Conservation (phyloP, 2,113 vertebrate genomes). For the Lathamus discolor region DNA sequence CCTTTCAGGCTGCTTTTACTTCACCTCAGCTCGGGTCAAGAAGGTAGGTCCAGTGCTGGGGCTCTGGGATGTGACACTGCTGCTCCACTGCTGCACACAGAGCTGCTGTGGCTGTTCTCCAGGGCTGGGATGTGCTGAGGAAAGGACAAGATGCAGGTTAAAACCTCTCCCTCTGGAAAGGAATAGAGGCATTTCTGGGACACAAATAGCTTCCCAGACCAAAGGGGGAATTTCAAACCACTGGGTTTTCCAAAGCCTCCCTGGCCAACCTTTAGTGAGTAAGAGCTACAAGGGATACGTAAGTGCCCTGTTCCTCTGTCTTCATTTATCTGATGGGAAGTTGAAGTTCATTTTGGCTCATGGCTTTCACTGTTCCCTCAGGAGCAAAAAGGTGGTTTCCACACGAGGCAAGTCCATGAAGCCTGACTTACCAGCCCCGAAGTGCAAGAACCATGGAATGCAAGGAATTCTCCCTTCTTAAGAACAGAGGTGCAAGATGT, state of each 20-base stretch:
- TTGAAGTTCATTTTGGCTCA: not conserved
- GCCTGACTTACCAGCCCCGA: not conserved
- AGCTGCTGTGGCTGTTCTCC: not conserved
- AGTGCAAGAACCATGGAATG: not conserved
- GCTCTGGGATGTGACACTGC: not conserved
- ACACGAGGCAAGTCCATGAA: not conserved
- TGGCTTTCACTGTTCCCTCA: not conserved
- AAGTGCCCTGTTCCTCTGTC: not conserved
- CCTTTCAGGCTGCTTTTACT: not conserved
- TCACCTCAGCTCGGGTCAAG: not conserved
- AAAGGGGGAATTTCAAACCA: not conserved
- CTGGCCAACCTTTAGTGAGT: not conserved
- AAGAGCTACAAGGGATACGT: not conserved
- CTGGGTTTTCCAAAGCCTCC: not conserved
- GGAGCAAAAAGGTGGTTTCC: not conserved
- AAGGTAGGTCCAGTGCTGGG: not conserved
- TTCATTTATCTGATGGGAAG: not conserved
- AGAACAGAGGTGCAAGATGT: not conserved
- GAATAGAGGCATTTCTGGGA: not conserved
- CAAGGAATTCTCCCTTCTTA: not conserved
- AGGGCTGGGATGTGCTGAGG: not conserved
- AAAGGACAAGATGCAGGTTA: not conserved
- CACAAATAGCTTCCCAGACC: not conserved
- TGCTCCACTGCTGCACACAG: not conserved
- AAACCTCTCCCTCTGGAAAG: not conserved